Percentiles rank a stretch among this genome's conserved stretches.
phyloP scores from a whole-genome alignment of 2,797 vertebrate genomes.

The Eulemur mongoz region DNA sequence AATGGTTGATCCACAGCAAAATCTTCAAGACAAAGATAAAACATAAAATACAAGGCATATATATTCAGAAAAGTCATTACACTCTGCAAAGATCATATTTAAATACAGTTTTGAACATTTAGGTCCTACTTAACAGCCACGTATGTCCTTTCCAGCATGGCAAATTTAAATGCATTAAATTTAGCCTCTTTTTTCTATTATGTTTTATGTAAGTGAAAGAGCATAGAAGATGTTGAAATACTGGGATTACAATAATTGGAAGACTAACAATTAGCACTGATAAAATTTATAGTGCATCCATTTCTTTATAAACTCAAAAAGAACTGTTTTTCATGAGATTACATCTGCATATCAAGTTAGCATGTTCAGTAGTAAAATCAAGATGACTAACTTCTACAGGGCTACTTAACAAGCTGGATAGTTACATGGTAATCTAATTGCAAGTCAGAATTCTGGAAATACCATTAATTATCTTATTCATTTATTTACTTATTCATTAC shows the following conservation, averaged over 20 bases:
- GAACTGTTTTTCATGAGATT: not conserved
- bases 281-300: not conserved
- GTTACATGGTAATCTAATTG: not conserved
- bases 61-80: not conserved
- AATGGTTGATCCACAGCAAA: not conserved
- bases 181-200: not conserved
- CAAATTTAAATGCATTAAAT: conserved; percentile 29
- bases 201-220: conserved; percentile 29
- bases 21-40: conserved; percentile 4
- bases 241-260: not conserved
- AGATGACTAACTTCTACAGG: not conserved
- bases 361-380: not conserved
- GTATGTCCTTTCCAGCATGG: not conserved
- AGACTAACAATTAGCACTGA: conserved; percentile 21
- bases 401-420: not conserved
- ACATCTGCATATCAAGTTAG: not conserved
- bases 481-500: not conserved
- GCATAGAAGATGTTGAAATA: conserved; percentile 21
- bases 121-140: not conserved
- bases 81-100: conserved; percentile 30
- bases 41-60: not conserved
- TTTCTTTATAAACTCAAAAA: conserved; percentile 6
- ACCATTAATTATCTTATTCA: conserved; percentile 12
- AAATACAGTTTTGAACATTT: conserved; percentile 1
- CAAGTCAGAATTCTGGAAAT: not conserved